Percentiles rank a stretch among this genome's conserved stretches.
Evolutionary conservation across 2,113 vertebrate species (phyloP).

Genomic region (Otocyon megalotis): DNA sequence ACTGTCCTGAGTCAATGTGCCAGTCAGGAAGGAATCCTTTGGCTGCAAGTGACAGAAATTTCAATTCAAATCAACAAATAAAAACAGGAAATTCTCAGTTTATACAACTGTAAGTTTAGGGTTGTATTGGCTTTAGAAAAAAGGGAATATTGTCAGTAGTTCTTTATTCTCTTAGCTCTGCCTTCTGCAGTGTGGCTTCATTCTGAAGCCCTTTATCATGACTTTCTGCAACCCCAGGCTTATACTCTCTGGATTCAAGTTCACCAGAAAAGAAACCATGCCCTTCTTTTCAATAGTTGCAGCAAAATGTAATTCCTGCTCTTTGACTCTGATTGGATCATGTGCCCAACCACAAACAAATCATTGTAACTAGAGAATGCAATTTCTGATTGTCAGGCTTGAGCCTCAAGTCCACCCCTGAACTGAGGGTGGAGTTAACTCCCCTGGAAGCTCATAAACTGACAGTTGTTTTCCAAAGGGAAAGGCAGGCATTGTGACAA

Average conservation of each 20-base stretch:
- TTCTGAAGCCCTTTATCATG: neutral
- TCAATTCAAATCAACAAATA: conserved; percentile 23
- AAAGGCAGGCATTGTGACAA: neutral
- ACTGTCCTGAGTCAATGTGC: neutral
- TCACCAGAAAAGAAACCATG: neutral
- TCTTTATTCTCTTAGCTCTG: neutral
- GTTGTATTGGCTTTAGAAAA: neutral
- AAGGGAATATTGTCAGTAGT: neutral
- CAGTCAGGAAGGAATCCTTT: neutral
- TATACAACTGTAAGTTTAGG: neutral
- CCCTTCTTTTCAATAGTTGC: neutral
- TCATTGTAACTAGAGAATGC: neutral
- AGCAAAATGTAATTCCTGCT: conserved; percentile 33
- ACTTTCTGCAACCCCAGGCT: neutral
- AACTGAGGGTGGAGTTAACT: neutral
- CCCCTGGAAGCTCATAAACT: neutral
- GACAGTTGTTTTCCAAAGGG: neutral
- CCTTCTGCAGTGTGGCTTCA: neutral
- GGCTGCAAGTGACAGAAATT: conserved; percentile 44
- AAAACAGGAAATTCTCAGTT: neutral
- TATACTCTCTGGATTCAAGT: neutral
- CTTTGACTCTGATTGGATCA: neutral
- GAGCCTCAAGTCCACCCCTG: neutral
- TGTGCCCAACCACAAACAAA: neutral
- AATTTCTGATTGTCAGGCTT: neutral